Evolutionary conservation across 1,140 invertebrate species (phyloP), one percentile per base, ranked within the genome.

Genomic region (Fragariocoptes setiger): DNA sequence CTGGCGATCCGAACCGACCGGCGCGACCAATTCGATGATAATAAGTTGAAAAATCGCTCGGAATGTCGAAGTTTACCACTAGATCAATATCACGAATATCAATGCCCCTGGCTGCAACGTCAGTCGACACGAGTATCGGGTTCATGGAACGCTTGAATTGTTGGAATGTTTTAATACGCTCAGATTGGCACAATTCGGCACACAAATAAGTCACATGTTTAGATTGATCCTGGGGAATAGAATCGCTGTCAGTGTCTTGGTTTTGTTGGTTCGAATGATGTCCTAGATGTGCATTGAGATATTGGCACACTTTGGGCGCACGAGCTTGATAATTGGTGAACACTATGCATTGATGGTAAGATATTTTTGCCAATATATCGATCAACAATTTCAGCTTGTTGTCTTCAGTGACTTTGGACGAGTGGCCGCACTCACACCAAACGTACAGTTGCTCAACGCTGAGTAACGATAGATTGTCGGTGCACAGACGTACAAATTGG

Each of bases 1-100:
- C 25, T 31, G 25, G 25, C n/a, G 8, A n/a, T 8, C 51, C 51
- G 57, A 57, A 95, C 48, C 88, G 63, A 1, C 86, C 88, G 40
- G 82, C 80, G 50, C 86, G 65, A 4, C 88, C 88, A 52, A 90
- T 83, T 54, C 88, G 65, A 61, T 95, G 90, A 43, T 95, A 65
- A 65, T 94, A 95, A 2, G 78, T 88, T 41, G 76, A 70, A 49
- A 66, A 63, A 53, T 83, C 72, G 39, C 49, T 51, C 2, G 90
- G 80, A 35, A 74, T 54, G 55, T 94, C 86, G 50, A 92, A 65
- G 59, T 94, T 92, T 8, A 97, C 68, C 1, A 95, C 73, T 35
- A 95, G 59, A 63, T 95, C 76, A 4, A 94, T 72, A 62, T 83
- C 75, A 40, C 74, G 68, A 8, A 72, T 74, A 65, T 97, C 88